These are phyloP conservation scores for Glaucomys volans DNA, from an alignment of 2,113 vertebrate species.

Conservation along the genomic window DNA sequence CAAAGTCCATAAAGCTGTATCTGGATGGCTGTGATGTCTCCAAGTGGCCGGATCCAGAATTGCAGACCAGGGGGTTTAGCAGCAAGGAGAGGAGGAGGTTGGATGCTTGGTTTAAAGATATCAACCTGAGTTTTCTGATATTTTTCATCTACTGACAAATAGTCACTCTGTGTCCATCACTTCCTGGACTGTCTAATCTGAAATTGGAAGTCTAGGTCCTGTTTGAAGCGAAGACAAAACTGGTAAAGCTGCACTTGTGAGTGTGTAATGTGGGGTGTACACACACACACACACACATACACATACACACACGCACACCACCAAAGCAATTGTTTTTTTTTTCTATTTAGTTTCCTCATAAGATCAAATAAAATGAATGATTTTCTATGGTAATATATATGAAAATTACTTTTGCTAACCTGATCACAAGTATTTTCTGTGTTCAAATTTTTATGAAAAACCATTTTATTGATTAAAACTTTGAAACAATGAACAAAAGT, in stretches of 20 bases:
- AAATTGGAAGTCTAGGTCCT: not conserved
- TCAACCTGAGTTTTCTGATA: not conserved
- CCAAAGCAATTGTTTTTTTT: not conserved
- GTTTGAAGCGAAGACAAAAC: not conserved
- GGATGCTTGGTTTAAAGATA: not conserved
- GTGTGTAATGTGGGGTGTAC: not conserved
- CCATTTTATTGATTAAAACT: not conserved
- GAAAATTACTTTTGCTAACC: not conserved
- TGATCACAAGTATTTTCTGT: not conserved
- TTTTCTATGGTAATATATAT: conserved; percentile 21
- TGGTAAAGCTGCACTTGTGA: not conserved
- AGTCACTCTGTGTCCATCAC: not conserved
- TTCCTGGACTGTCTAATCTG: not conserved
- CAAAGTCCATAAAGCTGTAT: not conserved
- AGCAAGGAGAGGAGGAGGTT: not conserved
- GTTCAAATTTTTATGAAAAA: not conserved
- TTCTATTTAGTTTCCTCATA: not conserved
- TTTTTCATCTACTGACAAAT: not conserved
- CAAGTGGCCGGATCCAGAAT: not conserved
- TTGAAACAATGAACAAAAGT: not conserved
- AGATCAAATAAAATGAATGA: not conserved
- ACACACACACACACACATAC: not conserved
- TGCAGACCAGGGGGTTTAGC: not conserved
- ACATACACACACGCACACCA: not conserved
- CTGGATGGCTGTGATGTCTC: not conserved